Evolutionary conservation across 2,113 vertebrate species (phyloP), one percentile per base, ranked within the genome.

Genomic region (Climacteris rufus): DNA sequence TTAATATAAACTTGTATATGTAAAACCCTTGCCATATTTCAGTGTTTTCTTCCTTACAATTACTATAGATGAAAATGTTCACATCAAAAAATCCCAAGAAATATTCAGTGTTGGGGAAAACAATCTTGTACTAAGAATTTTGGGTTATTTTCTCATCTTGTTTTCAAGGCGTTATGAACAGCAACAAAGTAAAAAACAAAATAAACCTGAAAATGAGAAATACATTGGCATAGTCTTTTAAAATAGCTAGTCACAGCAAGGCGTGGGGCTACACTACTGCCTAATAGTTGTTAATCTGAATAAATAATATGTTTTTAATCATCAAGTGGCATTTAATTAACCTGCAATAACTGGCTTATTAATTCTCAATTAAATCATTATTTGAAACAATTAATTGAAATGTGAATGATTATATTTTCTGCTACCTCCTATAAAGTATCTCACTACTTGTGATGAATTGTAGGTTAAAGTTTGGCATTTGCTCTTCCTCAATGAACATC

Each of bases 231-330:
- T 64, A 92, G 20, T 68, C 35, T 94, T 98, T 89, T 87, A 87
- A 93, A 59, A 85, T 90, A 97, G 42, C 94, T 95, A 96, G 77
- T 83, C 66, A 77, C 94, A 96, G 93, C 86, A 90, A 92, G 77
- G 5, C 95, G 16, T 97, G 83, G 95, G 97, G 80, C 91, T 65
- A 86, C 40, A 47, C 61, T 64, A 94, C 77, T 65, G 71, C 52
- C 72, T 97, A 95, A 95, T 96, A 97, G 83, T 75, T 95, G 59
- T 96, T 98, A 97, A 98, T 98, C 90, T 97, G 97, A 98, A 97
- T 97, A 98, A 98, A 98, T 95, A 96, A 96, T 97, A 98, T 96
- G 86, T 64, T 97, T 97, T 97, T 96, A 97, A 97, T 97, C 77
- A 97, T 96, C 74, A 96, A 97, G 79, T 97, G 92, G 83, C 90